A percentile compares a stretch with the other conserved stretches of the same genome.
Evolutionary conservation across 2,797 vertebrate species (phyloP).

Genomic region (Decapterus maruadsi): DNA sequence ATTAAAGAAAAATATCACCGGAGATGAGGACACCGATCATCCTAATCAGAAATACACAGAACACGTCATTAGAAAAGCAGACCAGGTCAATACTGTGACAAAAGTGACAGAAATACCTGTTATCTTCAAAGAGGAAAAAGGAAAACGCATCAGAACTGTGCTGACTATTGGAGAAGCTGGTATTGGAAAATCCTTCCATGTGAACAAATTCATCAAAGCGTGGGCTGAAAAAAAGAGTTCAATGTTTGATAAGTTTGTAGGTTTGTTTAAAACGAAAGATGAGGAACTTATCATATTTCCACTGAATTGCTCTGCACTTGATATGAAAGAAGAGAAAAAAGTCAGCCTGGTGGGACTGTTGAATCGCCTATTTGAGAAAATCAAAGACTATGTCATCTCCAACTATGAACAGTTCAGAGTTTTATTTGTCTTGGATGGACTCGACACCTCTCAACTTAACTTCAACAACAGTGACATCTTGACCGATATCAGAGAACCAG

Average conservation of each 20-base stretch:
- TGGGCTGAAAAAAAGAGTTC: slow-evolving; percentile 12
- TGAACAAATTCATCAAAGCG: not conserved
- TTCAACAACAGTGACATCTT: slow-evolving; percentile 16
- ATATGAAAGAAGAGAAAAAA: accelerated
- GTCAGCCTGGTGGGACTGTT: slow-evolving; percentile 48
- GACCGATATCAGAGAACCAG: slow-evolving; percentile 23
- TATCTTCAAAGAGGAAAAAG: slow-evolving; percentile 11
- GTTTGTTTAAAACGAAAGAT: not conserved
- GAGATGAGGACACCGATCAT: not conserved
- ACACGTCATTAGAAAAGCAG: slow-evolving; percentile 37
- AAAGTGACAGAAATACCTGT: slow-evolving; percentile 3
- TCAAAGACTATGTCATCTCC: not conserved
- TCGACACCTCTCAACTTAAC: slow-evolving; percentile 9
- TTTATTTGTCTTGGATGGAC: slow-evolving; percentile 55
- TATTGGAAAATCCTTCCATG: slow-evolving; percentile 44
- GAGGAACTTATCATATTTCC: slow-evolving; percentile 26
- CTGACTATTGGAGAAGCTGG: slow-evolving; percentile 41
- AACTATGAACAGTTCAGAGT: slow-evolving; percentile 3
- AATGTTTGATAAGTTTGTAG: accelerated
- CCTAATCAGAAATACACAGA: slow-evolving; percentile 45
- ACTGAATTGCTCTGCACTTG: not conserved
- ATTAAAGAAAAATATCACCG: accelerated
- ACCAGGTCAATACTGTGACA: accelerated
- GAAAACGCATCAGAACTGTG: not conserved
- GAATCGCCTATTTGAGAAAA: slow-evolving; percentile 18